Percentiles rank a stretch among this genome's conserved stretches.
phyloP scores from a whole-genome alignment of 2,888 invertebrate species.

The Empis livida region DNA sequence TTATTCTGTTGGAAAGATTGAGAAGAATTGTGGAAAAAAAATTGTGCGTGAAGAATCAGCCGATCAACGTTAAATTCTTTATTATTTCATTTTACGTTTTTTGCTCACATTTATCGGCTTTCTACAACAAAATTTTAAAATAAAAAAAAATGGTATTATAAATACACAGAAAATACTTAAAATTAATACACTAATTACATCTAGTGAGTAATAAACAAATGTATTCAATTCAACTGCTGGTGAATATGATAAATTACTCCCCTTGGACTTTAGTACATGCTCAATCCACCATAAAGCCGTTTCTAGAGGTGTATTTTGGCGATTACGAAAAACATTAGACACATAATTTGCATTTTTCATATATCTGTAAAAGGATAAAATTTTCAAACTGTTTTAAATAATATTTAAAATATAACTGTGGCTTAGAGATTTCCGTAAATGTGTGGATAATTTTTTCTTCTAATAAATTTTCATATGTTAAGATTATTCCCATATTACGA shows the following conservation, averaged over 20 bases:
- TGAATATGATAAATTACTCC: conserved; percentile 9
- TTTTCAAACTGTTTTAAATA: neutral
- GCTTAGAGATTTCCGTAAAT: neutral
- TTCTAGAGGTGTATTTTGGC: conserved; percentile 40
- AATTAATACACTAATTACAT: conserved; percentile 16
- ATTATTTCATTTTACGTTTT: too few relatives aligned
- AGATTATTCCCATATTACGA: conserved; percentile 46
- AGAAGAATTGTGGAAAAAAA: too few relatives aligned
- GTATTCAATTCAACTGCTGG: conserved; percentile 24
- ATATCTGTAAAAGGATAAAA: conserved; percentile 17
- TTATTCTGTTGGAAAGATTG: too few relatives aligned
- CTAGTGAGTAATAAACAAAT: conserved; percentile 31
- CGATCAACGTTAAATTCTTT: too few relatives aligned
- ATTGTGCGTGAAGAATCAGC: too few relatives aligned
- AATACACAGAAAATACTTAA: too few relatives aligned
- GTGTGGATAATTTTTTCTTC: neutral
- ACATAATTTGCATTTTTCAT: conserved; percentile 31
- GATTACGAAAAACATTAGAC: conserved; percentile 41
- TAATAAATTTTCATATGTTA: conserved; percentile 26
- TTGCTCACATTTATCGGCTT: too few relatives aligned
- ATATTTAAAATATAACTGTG: neutral
- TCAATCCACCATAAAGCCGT: conserved; percentile 47
- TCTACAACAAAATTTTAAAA: too few relatives aligned
- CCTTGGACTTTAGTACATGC: conserved; percentile 37
- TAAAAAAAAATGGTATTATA: too few relatives aligned